Percentiles rank a stretch among this genome's conserved stretches.
phyloP scores from a whole-genome alignment of 92 coral and sea anemone species.

The Bergia puertoricense region DNA sequence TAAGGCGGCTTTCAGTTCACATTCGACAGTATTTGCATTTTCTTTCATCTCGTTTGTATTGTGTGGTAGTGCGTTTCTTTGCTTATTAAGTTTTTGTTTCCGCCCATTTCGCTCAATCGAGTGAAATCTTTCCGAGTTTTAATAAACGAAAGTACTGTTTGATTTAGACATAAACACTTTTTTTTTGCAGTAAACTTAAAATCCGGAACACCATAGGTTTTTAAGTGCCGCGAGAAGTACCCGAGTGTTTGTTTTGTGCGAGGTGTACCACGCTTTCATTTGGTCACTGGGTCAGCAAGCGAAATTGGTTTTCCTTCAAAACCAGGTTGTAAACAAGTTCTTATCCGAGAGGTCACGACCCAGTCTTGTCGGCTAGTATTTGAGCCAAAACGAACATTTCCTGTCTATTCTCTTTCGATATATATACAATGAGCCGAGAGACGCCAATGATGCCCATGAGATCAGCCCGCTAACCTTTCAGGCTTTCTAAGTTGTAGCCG shows the following conservation, averaged over 20 bases:
- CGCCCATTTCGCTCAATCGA: slow-evolving; percentile 41
- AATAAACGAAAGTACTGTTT: neutral
- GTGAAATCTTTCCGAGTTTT: slow-evolving; percentile 6
- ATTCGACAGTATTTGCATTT: slow-evolving; percentile 32
- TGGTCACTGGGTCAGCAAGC: slow-evolving; percentile 45
- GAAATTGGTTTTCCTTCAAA: slow-evolving; percentile 34
- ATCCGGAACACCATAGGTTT: neutral
- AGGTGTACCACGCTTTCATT: slow-evolving; percentile 42
- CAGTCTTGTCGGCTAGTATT: slow-evolving; percentile 44
- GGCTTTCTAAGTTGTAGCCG: neutral
- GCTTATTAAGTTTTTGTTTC: slow-evolving; percentile 29
- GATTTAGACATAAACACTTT: neutral
- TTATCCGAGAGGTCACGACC: slow-evolving; percentile 43
- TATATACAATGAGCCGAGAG: neutral
- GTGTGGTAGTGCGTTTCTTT: slow-evolving; percentile 26
- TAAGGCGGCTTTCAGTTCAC: slow-evolving; percentile 7
- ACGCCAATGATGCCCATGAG: neutral
- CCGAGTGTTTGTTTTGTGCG: slow-evolving; percentile 1
- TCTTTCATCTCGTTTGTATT: slow-evolving; percentile 28
- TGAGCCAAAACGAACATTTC: slow-evolving; percentile 40
- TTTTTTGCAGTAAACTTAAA: neutral
- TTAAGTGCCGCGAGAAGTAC: slow-evolving; percentile 3
- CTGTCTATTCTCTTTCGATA: slow-evolving; percentile 43
- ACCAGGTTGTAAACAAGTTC: slow-evolving; percentile 43
- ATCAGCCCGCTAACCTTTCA: neutral